Conservation (phyloP, 2,797 vertebrate species). For the Lacerta bilineata region DNA sequence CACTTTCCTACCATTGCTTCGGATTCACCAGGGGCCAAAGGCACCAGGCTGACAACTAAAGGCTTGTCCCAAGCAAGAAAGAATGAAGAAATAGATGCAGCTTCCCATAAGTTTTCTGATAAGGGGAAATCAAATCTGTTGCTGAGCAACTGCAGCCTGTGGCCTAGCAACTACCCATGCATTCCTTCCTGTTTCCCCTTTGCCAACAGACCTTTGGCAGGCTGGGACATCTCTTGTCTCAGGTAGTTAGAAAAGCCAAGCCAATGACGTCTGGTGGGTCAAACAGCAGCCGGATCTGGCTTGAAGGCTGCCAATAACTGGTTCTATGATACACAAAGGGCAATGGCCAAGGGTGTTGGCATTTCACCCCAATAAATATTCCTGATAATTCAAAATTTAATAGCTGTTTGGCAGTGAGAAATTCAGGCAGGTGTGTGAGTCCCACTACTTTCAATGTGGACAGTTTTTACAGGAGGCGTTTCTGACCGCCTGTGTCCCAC, state of each 20-base stretch:
- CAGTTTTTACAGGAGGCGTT: background rate
- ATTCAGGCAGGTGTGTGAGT: background rate
- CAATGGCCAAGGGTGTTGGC: background rate
- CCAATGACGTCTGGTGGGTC: no score
- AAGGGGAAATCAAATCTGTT: background rate
- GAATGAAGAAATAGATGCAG: background rate
- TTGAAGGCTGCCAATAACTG: background rate
- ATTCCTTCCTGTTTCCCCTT: background rate
- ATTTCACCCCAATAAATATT: background rate
- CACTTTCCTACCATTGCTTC: background rate
- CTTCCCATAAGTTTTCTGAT: background rate
- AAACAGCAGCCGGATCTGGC: background rate
- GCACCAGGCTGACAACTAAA: background rate
- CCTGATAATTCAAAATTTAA: background rate
- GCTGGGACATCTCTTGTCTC: background rate
- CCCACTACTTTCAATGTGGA: background rate
- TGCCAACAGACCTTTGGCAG: background rate
- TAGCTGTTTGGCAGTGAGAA: background rate
- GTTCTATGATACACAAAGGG: background rate
- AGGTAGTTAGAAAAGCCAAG: background rate
- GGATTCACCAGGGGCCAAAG: background rate
- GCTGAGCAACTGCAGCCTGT: background rate
- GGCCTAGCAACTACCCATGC: background rate
- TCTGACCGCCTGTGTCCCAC: background rate
- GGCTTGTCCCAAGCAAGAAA: background rate